Percentiles rank a stretch among this genome's conserved stretches.
phyloP scores from a whole-genome alignment of 1,140 invertebrate genomes.

The Meloidogyne chitwoodi region DNA sequence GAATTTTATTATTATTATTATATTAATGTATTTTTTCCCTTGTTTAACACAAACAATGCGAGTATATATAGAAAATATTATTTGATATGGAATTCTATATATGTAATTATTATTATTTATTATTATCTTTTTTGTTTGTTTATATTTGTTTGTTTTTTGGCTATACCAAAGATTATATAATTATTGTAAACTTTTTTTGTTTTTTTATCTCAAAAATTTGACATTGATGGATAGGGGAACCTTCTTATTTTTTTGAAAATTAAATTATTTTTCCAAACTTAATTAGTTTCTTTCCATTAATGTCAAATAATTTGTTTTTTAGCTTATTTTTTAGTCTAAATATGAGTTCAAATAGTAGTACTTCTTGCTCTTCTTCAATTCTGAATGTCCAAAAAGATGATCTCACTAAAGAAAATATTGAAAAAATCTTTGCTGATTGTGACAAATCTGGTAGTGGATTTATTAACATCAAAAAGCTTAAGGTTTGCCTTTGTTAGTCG shows the following conservation, averaged over 20 bases:
- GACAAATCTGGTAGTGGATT: conserved; percentile 21
- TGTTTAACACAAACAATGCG: not conserved
- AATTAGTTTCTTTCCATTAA: too few relatives aligned
- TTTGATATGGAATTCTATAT: not conserved
- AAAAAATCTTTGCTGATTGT: conserved; percentile 6
- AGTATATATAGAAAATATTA: not conserved
- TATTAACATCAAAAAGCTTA: conserved; percentile 25
- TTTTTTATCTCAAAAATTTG: too few relatives aligned
- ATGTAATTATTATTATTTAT: not conserved
- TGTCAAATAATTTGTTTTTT: too few relatives aligned
- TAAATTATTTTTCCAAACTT: too few relatives aligned
- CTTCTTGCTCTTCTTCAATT: not conserved
- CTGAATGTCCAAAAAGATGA: not conserved
- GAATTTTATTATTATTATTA: not conserved
- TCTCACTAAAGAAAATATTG: not conserved
- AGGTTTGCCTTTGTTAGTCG: conserved; percentile 23
- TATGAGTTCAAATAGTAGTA: not conserved
- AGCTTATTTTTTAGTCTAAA: too few relatives aligned
- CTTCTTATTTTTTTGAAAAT: too few relatives aligned
- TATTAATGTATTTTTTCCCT: not conserved
- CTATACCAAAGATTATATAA: not conserved
- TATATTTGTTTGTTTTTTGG: not conserved
- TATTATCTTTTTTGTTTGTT: not conserved
- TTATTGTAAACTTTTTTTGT: not conserved
- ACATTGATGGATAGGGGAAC: too few relatives aligned